phyloP scores from a whole-genome alignment of 2,113 vertebrate genomes.

The Heterochromis multidens region DNA sequence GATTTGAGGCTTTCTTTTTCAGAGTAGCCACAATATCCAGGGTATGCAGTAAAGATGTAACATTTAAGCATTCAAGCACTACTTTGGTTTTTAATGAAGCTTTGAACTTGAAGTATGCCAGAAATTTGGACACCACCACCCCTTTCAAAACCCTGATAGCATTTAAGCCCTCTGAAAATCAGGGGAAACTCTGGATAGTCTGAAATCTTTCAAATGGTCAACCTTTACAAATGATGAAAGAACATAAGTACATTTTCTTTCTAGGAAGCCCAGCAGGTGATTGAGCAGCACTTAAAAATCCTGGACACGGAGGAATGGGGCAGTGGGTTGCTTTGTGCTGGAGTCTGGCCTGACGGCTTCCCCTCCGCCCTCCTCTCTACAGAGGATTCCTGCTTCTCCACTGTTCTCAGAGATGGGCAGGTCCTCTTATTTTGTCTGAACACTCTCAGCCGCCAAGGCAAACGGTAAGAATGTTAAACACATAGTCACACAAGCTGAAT shows the following conservation, averaged over 20 bases:
- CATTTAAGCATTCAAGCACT: no score
- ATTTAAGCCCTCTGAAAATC: not conserved
- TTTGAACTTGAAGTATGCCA: no score
- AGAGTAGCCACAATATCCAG: no score
- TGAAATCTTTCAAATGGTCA: not conserved
- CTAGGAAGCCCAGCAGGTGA: conserved; percentile 81
- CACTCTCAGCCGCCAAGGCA: conserved; percentile 82
- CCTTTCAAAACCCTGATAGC: not conserved
- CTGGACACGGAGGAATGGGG: conserved; percentile 79
- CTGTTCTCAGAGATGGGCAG: conserved; percentile 86
- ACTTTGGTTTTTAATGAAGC: no score
- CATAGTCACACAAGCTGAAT: no score
- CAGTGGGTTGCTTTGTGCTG: conserved; percentile 81
- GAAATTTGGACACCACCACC: not conserved
- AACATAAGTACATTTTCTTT: not conserved
- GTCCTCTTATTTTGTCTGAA: conserved; percentile 88
- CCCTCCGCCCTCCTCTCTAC: conserved; percentile 83
- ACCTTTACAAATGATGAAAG: not conserved
- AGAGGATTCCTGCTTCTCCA: conserved; percentile 89
- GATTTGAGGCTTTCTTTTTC: no score
- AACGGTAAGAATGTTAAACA: conserved; percentile 70
- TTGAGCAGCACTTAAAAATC: conserved; percentile 80
- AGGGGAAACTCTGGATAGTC: not conserved
- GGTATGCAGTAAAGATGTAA: no score
- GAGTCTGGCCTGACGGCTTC: conserved; percentile 89